phyloP scores from a whole-genome alignment of 2,888 invertebrate species.

The Nomada fabriciana region DNA sequence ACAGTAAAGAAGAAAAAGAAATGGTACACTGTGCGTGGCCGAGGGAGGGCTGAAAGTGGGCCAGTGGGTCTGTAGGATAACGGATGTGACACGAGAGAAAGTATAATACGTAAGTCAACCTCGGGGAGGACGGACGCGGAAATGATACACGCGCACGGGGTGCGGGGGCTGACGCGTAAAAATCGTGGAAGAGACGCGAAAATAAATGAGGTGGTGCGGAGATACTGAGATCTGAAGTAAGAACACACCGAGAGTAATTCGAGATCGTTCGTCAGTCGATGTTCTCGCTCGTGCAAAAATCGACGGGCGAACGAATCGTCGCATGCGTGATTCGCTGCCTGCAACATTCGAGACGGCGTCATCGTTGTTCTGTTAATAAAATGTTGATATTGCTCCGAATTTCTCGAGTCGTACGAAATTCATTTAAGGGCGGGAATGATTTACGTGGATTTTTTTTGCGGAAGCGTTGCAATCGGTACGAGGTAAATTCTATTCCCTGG shows the following conservation, averaged over 20 bases:
- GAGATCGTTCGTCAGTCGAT: conserved; percentile 35
- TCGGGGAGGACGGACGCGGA: conserved; percentile 44
- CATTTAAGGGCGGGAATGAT: too few species aligned
- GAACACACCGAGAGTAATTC: conserved; percentile 46
- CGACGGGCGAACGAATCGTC: conserved; percentile 38
- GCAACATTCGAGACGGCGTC: conserved; percentile 52
- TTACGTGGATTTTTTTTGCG: too few species aligned
- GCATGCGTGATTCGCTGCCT: conserved; percentile 60
- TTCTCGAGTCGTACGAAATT: not conserved
- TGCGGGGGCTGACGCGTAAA: conserved; percentile 37
- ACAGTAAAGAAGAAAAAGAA: conserved; percentile 25
- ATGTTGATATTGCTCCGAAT: not conserved
- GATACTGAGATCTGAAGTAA: conserved; percentile 30
- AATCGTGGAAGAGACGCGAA: conserved; percentile 20
- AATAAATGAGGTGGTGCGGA: conserved; percentile 30
- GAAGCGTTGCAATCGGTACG: too few species aligned
- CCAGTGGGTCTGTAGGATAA: conserved; percentile 1
- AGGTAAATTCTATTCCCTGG: too few species aligned
- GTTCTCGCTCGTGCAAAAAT: conserved; percentile 26
- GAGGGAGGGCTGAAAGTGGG: not conserved
- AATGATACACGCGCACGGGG: conserved; percentile 43
- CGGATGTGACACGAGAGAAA: conserved; percentile 53
- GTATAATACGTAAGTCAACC: conserved; percentile 35
- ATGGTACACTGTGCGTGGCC: not conserved
- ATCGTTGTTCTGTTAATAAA: not conserved